Conservation (phyloP, 1,140 invertebrate genomes). For the Trichoplusia ni region DNA sequence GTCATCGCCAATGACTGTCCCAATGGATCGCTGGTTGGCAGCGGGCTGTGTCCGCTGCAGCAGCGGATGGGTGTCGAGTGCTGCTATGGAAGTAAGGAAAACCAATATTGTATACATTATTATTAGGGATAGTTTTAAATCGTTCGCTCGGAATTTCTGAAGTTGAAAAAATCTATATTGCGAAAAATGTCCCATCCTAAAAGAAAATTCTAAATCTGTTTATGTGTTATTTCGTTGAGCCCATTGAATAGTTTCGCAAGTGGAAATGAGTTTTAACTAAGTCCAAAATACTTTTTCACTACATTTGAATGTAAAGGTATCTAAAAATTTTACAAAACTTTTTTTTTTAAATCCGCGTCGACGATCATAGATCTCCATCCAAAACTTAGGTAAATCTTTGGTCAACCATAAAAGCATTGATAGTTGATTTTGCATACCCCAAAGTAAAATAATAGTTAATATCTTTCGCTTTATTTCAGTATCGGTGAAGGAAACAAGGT, state of each 20-base stretch:
- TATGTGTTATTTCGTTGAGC: too few relatives aligned
- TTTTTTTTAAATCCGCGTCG: too few relatives aligned
- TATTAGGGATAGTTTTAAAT: not conserved
- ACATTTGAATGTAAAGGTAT: too few relatives aligned
- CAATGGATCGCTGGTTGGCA: not conserved
- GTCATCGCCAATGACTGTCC: not conserved
- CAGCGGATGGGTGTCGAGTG: conserved; percentile 16
- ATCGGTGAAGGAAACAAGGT: conserved; percentile 16
- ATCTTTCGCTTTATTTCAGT: not conserved
- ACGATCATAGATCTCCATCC: too few relatives aligned
- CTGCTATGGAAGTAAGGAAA: conserved; percentile 27
- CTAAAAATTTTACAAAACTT: too few relatives aligned
- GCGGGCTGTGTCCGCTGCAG: conserved; percentile 28
- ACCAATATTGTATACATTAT: not conserved
- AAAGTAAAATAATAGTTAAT: not conserved
- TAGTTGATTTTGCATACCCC: not conserved
- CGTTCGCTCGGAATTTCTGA: not conserved
- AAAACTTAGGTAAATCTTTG: too few relatives aligned
- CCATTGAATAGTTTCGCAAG: too few relatives aligned
- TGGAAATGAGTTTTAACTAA: too few relatives aligned
- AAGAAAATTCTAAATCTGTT: too few relatives aligned
- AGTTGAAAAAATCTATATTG: too few relatives aligned
- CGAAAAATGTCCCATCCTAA: too few relatives aligned
- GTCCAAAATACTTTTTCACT: too few relatives aligned
- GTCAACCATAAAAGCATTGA: not conserved